Evolutionary conservation across 2,797 vertebrate genomes (phyloP).

Genomic region (Sylvia borin): DNA sequence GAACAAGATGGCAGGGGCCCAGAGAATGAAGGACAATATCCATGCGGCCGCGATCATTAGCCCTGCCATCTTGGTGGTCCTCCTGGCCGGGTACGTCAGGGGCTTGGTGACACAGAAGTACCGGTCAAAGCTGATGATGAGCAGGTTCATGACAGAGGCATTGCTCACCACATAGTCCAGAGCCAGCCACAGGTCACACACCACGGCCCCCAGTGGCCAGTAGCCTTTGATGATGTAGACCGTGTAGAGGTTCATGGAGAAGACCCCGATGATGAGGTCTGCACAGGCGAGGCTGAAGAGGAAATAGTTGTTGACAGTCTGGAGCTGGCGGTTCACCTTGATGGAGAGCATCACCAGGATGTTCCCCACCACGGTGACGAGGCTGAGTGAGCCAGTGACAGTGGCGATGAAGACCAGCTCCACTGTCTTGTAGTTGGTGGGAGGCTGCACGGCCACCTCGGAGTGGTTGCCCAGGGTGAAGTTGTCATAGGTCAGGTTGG

Average conservation of each 20-base stretch:
- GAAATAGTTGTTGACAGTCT: conserved; percentile 99
- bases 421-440: conserved; percentile 87
- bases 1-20: conserved; percentile 97
- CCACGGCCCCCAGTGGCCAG: conserved; percentile 95
- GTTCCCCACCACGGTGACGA: conserved; percentile 96
- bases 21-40: conserved; percentile 96
- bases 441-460: conserved; percentile 52
- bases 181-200: conserved; percentile 96
- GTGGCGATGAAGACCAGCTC: conserved; percentile 96
- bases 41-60: conserved; percentile 95
- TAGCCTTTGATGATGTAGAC: conserved; percentile 96
- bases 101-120: conserved; percentile 99
- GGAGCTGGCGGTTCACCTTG: conserved; percentile 97
- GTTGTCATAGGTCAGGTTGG: conserved; percentile 78
- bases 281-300: conserved; percentile 96
- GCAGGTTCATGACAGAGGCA: conserved; percentile 96
- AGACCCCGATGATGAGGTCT: conserved; percentile 94
- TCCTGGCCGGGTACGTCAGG: conserved; percentile 89
- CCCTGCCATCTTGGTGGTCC: conserved; percentile 99
- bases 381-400: conserved; percentile 94
- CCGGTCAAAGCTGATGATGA: conserved; percentile 98
- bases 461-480: conserved; percentile 81
- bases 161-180: conserved; percentile 98
- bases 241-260: conserved; percentile 98
- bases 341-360: conserved; percentile 98